Base-by-base conservation (phyloP, 2,888 invertebrate genomes). In the Drosophila gaucha region DNA sequence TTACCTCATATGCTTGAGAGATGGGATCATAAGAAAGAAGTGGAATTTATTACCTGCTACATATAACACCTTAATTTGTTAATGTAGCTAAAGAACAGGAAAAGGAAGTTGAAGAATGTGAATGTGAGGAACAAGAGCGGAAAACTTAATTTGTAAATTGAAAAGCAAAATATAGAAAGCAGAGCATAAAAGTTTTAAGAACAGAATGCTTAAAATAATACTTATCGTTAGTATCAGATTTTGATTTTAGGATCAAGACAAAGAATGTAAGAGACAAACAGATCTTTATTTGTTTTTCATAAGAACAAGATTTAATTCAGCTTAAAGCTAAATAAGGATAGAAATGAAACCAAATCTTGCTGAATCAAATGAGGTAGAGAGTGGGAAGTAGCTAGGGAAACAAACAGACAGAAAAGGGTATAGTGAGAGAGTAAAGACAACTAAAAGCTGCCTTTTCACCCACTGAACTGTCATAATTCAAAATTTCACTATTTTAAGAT, bases 1-100 rank as follows among this genome's bases (percentile, higher is more conserved):
- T n/a, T 36, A 33, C 30, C 46, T 63, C 14, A 50, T 36, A 30
- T 26, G 35, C 6, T 12, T 16, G 9, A 26, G 5, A 24, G 9
- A 26, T 18, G 24, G 10, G 6, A 24, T 41, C 14, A 8, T n/a
- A n/a, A n/a, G n/a, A n/a, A n/a, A n/a, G n/a, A n/a, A n/a, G n/a
- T n/a, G 31, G 1, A 20, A 20, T 8, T 22, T 28, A 12, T 28
- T 43, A 12, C 20, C 24, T 20, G 9, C n/a, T 14, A 0, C 9
- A n/a, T 18, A 22, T 39, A 39, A 16, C 10, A 9, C 26, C 20
- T 14, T 35, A 18, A 22, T 18, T 26, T 26, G 3, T 14, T n/a
- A 16, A 14, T 33, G 12, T 16, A 35, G 6, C n/a, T n/a, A 16
- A 14, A n/a, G 8, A 14, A 10, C 14, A 10, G 31, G 30, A 31